Conservation (phyloP, 2,888 invertebrate species). For the Polyploca ridens region DNA sequence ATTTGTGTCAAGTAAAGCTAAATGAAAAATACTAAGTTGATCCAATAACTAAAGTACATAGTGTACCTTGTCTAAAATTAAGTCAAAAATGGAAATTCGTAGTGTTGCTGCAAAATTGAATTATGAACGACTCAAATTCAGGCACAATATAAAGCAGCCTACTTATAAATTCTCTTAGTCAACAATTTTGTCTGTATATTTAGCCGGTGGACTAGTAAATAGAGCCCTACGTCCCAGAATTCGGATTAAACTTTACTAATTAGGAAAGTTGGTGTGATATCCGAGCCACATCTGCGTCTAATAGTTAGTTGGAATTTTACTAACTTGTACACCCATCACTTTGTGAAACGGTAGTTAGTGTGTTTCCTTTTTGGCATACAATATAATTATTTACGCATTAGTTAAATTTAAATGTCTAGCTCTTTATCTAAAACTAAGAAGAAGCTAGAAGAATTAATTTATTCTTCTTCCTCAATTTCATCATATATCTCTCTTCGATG, state of each 20-base stretch:
- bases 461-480: too few relatives aligned
- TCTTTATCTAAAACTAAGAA: too few relatives aligned
- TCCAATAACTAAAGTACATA: too few relatives aligned
- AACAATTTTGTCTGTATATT: not conserved
- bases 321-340: slow-evolving; percentile 19
- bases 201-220: not conserved
- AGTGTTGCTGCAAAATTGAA: not conserved
- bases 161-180: slow-evolving; percentile 8
- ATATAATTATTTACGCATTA: too few relatives aligned
- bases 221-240: slow-evolving; percentile 9
- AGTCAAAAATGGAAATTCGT: too few relatives aligned
- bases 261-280: slow-evolving; percentile 47
- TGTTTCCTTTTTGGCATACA: slow-evolving; percentile 9
- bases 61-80: too few relatives aligned
- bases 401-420: not conserved
- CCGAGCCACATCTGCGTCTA: slow-evolving; percentile 44
- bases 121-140: not conserved
- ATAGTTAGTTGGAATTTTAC: slow-evolving; percentile 31
- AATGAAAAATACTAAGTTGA: too few relatives aligned
- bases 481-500: too few relatives aligned
- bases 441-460: too few relatives aligned
- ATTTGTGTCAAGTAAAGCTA: too few relatives aligned
- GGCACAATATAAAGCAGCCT: not conserved
- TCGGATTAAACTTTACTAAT: slow-evolving; percentile 47
- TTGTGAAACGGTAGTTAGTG: slow-evolving; percentile 15